Evolutionary conservation across 2,113 vertebrate species (phyloP).

Genomic region (Columba livia): DNA sequence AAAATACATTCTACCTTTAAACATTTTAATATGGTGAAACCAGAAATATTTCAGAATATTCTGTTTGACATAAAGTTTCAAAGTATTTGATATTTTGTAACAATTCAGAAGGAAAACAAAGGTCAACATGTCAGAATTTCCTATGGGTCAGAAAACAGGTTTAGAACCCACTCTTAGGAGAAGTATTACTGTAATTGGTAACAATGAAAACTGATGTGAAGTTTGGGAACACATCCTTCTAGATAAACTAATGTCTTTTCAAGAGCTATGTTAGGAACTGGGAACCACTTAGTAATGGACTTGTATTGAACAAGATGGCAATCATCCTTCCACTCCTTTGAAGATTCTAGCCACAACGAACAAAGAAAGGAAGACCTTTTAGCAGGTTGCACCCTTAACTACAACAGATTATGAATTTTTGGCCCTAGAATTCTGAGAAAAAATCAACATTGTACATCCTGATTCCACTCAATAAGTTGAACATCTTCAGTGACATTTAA

Average conservation of each 20-base stretch:
- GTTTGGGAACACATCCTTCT: neutral
- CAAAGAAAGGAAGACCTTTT: constrained; percentile 12
- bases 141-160: neutral
- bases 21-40: neutral
- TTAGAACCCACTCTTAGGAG: neutral
- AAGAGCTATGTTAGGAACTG: neutral
- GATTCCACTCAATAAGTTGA: neutral
- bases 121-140: neutral
- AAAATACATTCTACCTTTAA: neutral
- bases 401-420: neutral
- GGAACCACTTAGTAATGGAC: neutral
- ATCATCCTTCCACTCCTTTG: neutral
- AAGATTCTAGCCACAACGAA: neutral
- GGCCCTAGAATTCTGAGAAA: neutral
- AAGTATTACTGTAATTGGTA: neutral
- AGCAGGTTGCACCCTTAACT: neutral
- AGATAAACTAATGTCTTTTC: neutral
- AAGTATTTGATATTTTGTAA: neutral
- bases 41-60: neutral
- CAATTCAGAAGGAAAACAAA: neutral
- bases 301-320: neutral
- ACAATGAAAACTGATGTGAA: neutral
- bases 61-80: neutral
- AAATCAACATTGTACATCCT: neutral
- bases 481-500: constrained; percentile 33